A percentile compares a stretch with the other conserved stretches of the same genome.
These are phyloP conservation scores for Eriocheir sinensis DNA, from an alignment of 1,140 invertebrate genomes.

Conservation along the genomic window DNA sequence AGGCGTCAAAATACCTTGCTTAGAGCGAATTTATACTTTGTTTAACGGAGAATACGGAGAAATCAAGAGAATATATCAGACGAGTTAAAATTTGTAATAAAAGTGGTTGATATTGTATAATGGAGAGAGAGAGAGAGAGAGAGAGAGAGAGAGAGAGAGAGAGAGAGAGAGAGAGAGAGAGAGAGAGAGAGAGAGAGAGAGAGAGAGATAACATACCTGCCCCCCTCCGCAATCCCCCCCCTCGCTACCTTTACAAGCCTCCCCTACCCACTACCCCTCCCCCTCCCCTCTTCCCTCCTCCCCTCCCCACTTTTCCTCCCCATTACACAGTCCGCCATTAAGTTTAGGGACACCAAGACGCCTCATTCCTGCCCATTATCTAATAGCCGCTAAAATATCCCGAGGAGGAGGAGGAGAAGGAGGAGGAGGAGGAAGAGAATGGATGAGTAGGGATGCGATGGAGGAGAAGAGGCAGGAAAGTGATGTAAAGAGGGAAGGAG, in stretches of 20 bases:
- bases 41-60: no score
- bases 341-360: slow-evolving; percentile 6
- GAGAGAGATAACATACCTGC: background rate
- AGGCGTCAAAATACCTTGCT: no score
- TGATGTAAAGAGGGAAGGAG: background rate
- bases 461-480: background rate
- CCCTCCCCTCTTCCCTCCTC: background rate
- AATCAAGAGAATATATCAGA: no score
- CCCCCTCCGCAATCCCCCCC: background rate
- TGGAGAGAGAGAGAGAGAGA: no score
- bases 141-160: no score
- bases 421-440: slow-evolving; percentile 20
- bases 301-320: background rate
- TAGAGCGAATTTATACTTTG: no score
- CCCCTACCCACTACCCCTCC: background rate
- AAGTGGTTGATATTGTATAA: no score
- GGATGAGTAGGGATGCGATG: no score
- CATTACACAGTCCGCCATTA: background rate
- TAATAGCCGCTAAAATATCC: background rate
- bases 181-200: no score
- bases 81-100: no score
- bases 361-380: slow-evolving; percentile 38
- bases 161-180: no score
- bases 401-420: background rate
- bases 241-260: background rate